These are phyloP conservation scores for Ganaspis sp. DNA, from an alignment of 1,140 invertebrate species.

Conservation along the genomic window DNA sequence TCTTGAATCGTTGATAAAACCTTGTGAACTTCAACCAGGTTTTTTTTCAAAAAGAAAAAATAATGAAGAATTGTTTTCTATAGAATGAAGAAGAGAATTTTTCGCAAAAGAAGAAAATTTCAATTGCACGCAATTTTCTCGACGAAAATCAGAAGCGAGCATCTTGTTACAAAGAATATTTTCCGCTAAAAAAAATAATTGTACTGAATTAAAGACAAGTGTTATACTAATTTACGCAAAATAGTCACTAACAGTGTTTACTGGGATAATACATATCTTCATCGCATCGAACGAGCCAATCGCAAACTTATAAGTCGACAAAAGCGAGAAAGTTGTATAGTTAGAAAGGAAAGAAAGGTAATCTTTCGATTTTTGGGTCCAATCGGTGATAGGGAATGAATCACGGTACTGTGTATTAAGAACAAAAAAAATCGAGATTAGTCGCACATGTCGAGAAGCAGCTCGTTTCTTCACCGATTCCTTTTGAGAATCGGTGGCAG, in stretches of 20 bases:
- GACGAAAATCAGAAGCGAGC: no score
- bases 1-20: no score
- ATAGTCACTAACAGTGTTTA: constrained; percentile 16
- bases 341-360: constrained; percentile 3
- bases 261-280: constrained; percentile 16
- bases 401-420: constrained; percentile 7
- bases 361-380: constrained; percentile 24
- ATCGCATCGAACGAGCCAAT: constrained; percentile 9
- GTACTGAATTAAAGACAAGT: not conserved
- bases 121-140: no score
- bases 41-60: no score
- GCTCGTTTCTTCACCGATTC: constrained; percentile 24
- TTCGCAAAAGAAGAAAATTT: no score
- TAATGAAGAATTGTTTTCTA: no score
- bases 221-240: not conserved
- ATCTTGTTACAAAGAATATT: no score
- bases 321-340: constrained; percentile 14
- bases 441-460: not conserved
- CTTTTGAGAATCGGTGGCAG: constrained; percentile 2
- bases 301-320: not conserved
- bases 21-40: no score
- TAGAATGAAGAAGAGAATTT: no score
- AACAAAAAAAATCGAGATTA: constrained; percentile 14
- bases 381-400: constrained; percentile 30
- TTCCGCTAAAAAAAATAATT: not conserved